These are phyloP conservation scores for Rhineura floridana DNA, from an alignment of 2,113 vertebrate species.

Conservation along the genomic window DNA sequence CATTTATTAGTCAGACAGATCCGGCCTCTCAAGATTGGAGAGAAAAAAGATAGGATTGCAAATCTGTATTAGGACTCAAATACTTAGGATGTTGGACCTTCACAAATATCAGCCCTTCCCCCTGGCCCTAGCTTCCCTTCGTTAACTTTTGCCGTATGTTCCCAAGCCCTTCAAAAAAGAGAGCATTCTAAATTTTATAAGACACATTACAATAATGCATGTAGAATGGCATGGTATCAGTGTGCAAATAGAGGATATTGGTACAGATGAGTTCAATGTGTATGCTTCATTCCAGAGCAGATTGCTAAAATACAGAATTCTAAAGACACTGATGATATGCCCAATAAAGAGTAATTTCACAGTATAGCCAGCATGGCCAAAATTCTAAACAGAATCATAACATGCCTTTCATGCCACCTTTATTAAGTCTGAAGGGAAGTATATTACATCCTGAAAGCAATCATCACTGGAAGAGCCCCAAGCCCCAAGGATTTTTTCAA, in stretches of 20 bases:
- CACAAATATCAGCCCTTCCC: background rate
- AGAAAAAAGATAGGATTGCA: background rate
- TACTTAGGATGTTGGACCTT: background rate
- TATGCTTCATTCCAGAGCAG: background rate
- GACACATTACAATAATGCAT: background rate
- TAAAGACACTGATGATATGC: background rate
- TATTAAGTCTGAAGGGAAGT: slow-evolving; percentile 44
- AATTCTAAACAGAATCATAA: slow-evolving; percentile 5
- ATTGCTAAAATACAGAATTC: background rate
- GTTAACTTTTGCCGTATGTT: background rate
- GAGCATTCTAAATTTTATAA: background rate
- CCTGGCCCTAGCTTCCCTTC: background rate
- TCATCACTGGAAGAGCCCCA: background rate
- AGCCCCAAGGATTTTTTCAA: background rate
- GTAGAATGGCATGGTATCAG: background rate
- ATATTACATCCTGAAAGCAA: background rate
- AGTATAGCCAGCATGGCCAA: background rate
- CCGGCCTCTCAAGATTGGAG: background rate
- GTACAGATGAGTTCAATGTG: background rate
- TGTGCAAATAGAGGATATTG: background rate
- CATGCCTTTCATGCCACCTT: slow-evolving; percentile 37
- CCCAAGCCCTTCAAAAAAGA: background rate
- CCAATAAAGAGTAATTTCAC: background rate
- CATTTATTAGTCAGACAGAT: too few species aligned
- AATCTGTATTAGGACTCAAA: too few species aligned